Evolutionary conservation across 2,888 invertebrate species (phyloP).

Genomic region (Eilema depressum): DNA sequence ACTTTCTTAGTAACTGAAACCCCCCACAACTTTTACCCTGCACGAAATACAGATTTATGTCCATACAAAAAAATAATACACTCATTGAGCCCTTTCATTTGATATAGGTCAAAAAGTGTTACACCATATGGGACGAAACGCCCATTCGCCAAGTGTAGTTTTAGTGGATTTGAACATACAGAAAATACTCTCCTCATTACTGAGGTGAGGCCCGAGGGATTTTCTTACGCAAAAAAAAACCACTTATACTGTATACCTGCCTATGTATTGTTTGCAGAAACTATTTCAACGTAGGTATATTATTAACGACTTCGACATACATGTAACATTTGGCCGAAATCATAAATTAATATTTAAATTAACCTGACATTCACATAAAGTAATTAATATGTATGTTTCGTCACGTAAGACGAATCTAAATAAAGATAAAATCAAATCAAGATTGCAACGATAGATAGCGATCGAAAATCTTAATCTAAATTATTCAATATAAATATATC

Average conservation of each 20-base stretch:
- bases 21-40: too few species aligned
- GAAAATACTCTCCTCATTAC: too few species aligned
- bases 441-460: not conserved
- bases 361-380: not conserved
- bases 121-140: too few species aligned
- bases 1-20: too few species aligned
- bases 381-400: not conserved
- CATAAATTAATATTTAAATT: not conserved
- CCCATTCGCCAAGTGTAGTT: too few species aligned
- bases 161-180: too few species aligned
- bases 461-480: not conserved
- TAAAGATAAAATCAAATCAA: not conserved
- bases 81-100: too few species aligned
- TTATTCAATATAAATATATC: not conserved
- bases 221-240: not conserved
- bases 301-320: not conserved
- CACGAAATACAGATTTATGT: too few species aligned
- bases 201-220: too few species aligned
- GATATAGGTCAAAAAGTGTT: too few species aligned
- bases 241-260: not conserved
- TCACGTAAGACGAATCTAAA: not conserved
- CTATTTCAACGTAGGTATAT: not conserved
- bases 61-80: too few species aligned
- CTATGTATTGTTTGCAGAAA: not conserved
- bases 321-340: not conserved